Percentiles rank a stretch among this genome's conserved stretches.
Evolutionary conservation across 2,888 invertebrate species (phyloP).

Genomic region (Germaria angustata): DNA sequence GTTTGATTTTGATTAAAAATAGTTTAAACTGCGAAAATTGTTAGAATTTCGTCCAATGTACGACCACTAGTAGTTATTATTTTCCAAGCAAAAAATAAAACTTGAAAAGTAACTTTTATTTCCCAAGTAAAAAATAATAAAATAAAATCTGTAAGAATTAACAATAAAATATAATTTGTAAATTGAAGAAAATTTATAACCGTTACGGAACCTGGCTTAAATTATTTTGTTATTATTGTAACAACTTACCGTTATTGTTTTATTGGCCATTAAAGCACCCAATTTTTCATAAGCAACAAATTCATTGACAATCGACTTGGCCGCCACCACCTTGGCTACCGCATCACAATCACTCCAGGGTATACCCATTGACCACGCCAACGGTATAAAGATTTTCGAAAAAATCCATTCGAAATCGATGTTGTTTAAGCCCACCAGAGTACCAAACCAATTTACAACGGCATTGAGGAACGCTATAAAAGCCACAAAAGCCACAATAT

Average conservation of each 20-base stretch:
- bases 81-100: too few relatives aligned
- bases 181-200: too few relatives aligned
- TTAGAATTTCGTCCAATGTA: too few relatives aligned
- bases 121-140: too few relatives aligned
- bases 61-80: too few relatives aligned
- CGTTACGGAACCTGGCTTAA: too few relatives aligned
- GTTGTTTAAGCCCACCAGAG: conserved; percentile 85
- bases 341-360: conserved; percentile 84
- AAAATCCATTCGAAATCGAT: conserved; percentile 87
- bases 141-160: too few relatives aligned
- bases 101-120: too few relatives aligned
- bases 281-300: conserved; percentile 93
- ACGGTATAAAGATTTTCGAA: conserved; percentile 93
- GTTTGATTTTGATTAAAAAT: too few relatives aligned
- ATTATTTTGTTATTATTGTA: too few relatives aligned
- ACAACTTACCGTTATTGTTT: conserved; percentile 72
- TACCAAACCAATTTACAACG: conserved; percentile 89
- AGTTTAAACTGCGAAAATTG: too few relatives aligned
- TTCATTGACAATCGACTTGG: conserved; percentile 95
- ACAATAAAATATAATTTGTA: too few relatives aligned
- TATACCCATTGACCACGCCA: conserved; percentile 93
- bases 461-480: conserved; percentile 92
- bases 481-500: conserved; percentile 94
- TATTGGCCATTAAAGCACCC: conserved; percentile 82
- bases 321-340: conserved; percentile 91